Conservation (phyloP, 2,888 invertebrate genomes). For the Oscheius sp. region DNA sequence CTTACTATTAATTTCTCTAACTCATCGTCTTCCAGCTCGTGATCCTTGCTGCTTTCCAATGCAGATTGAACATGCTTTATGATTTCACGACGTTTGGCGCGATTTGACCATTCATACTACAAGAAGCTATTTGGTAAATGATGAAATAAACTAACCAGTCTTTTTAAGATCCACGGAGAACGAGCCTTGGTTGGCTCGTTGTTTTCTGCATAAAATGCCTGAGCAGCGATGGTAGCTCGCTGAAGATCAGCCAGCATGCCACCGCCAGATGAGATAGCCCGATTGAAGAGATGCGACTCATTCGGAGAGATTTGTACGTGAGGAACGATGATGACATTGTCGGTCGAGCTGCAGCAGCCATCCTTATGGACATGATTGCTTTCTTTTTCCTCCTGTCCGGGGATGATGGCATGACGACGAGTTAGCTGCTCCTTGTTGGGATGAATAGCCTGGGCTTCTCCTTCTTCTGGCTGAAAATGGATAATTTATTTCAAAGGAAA, state of each 20-base stretch:
- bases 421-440: conserved; percentile 68
- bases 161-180: conserved; percentile 69
- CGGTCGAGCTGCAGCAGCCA: conserved; percentile 55
- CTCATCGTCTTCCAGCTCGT: conserved; percentile 66
- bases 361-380: conserved; percentile 13
- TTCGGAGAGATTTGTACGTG: conserved; percentile 67
- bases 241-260: conserved; percentile 66
- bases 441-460: conserved; percentile 62
- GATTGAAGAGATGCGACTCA: conserved; percentile 66
- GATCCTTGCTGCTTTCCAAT: conserved; percentile 60
- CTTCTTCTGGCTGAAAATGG: conserved; percentile 50
- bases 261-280: conserved; percentile 68
- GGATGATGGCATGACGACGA: conserved; percentile 65
- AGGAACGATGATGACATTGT: conserved; percentile 69
- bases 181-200: conserved; percentile 56
- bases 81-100: conserved; percentile 71
- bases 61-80: conserved; percentile 69
- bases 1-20: conserved; percentile 63
- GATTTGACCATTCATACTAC: conserved; percentile 74
- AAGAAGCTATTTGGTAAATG: conserved; percentile 13
- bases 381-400: conserved; percentile 41
- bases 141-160: conserved; percentile 51
- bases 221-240: conserved; percentile 69
- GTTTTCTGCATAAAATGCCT: conserved; percentile 69
- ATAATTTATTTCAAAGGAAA: too few species aligned